phyloP scores from a whole-genome alignment of 2,113 vertebrate species.

The Sclerurus mexicanus region DNA sequence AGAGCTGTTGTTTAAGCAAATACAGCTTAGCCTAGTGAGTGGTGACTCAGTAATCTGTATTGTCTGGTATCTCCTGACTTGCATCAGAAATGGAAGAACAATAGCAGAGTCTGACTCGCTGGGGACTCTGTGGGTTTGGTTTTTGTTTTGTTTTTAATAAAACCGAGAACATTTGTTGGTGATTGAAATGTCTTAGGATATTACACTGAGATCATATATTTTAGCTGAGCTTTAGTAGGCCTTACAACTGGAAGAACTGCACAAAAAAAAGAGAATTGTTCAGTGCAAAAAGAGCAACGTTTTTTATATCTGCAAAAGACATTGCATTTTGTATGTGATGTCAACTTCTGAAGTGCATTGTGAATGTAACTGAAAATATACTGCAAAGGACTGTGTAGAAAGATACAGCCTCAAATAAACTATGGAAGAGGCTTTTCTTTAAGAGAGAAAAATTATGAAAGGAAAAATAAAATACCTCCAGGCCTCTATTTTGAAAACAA shows the following conservation, averaged over 20 bases:
- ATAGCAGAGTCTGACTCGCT: conserved; percentile 28
- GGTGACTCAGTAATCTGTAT: conserved; percentile 44
- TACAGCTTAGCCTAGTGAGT: not conserved
- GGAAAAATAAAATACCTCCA: not conserved
- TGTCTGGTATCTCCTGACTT: conserved; percentile 56
- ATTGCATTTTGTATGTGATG: conserved; percentile 8
- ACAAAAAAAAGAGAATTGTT: not conserved
- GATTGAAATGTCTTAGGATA: not conserved
- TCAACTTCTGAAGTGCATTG: not conserved
- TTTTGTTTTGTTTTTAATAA: conserved; percentile 38
- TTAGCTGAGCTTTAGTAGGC: conserved; percentile 38
- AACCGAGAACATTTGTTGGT: conserved; percentile 47
- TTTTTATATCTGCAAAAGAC: conserved; percentile 41
- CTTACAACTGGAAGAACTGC: conserved; percentile 32
- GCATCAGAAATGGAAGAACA: conserved; percentile 60
- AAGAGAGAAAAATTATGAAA: not conserved
- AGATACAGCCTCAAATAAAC: conserved; percentile 3
- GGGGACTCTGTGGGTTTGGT: not conserved
- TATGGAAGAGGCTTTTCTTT: conserved; percentile 5
- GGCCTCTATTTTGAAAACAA: not conserved
- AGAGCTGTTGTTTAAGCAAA: conserved; percentile 69
- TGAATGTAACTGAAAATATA: conserved; percentile 12
- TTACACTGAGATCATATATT: conserved; percentile 28
- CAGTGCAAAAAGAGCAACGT: not conserved
- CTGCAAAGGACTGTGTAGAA: conserved; percentile 7